Conservation (phyloP, 2,888 invertebrate species). For the Limnephilus auricula region DNA sequence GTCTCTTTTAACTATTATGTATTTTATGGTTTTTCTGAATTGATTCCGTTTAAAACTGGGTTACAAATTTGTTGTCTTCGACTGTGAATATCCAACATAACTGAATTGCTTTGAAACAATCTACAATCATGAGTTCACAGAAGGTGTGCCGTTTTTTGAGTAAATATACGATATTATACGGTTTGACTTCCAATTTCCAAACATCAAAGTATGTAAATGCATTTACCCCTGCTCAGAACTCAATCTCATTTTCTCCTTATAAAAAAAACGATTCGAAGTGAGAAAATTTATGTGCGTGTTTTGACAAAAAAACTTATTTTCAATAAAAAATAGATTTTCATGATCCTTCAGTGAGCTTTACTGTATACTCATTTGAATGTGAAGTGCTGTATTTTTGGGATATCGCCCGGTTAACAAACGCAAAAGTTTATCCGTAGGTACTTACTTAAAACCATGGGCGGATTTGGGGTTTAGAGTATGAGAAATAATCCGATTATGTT, state of each 20-base stretch:
- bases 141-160: not conserved
- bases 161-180: not conserved
- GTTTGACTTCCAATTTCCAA: not conserved
- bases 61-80: not conserved
- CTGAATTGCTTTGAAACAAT: not conserved
- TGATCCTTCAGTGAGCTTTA: not conserved
- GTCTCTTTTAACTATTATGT: no score
- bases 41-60: no score
- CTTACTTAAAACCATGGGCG: not conserved
- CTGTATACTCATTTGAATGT: slow-evolving; percentile 3
- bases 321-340: slow-evolving; percentile 6
- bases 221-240: not conserved
- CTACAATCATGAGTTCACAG: not conserved
- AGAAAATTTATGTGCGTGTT: not conserved
- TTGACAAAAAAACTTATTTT: not conserved
- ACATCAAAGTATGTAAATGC: slow-evolving; percentile 14
- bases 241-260: not conserved
- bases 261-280: not conserved
- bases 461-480: not conserved
- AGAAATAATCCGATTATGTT: not conserved
- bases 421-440: not conserved
- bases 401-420: not conserved
- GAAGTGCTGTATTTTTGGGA: not conserved
- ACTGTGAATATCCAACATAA: not conserved
- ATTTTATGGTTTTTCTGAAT: no score